A percentile compares a stretch with the other conserved stretches of the same genome.
Evolutionary conservation across 1,140 invertebrate species (phyloP).

Genomic region (Camponotus vicinus): DNA sequence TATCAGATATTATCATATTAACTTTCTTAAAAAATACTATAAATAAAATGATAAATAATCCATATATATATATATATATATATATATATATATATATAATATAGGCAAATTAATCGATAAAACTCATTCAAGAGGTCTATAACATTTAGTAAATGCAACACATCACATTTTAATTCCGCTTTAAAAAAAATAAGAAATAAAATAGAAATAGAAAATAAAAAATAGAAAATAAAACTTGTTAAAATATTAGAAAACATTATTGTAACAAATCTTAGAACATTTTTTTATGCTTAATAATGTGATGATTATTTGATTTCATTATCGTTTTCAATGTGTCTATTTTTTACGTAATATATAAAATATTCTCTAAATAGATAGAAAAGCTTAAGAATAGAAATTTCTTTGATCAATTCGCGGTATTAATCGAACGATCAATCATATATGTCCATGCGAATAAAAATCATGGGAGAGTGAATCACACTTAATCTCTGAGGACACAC

Average conservation of each 20-base stretch:
- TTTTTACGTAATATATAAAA: neutral
- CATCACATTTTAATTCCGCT: neutral
- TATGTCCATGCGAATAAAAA: neutral
- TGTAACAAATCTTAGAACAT: neutral
- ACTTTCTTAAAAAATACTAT: slow-evolving; percentile 27
- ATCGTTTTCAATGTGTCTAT: slow-evolving; percentile 4
- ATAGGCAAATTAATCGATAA: neutral
- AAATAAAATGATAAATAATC: slow-evolving; percentile 38
- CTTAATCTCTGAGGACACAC: neutral
- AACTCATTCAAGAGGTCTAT: neutral
- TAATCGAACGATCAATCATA: neutral
- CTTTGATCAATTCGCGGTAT: neutral
- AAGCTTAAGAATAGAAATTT: neutral
- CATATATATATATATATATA: neutral
- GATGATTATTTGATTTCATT: neutral
- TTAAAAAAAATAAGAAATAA: neutral
- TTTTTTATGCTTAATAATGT: slow-evolving; percentile 5
- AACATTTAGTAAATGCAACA: slow-evolving; percentile 7
- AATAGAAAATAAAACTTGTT: slow-evolving; percentile 19
- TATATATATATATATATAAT: no score
- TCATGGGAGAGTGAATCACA: neutral
- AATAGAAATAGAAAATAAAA: no score
- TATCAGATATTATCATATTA: neutral
- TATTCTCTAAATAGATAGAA: no score
- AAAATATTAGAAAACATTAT: neutral